Evolutionary conservation across 1,140 invertebrate species (phyloP), one percentile per base, ranked within the genome.

Genomic region (Bicyclus anynana): DNA sequence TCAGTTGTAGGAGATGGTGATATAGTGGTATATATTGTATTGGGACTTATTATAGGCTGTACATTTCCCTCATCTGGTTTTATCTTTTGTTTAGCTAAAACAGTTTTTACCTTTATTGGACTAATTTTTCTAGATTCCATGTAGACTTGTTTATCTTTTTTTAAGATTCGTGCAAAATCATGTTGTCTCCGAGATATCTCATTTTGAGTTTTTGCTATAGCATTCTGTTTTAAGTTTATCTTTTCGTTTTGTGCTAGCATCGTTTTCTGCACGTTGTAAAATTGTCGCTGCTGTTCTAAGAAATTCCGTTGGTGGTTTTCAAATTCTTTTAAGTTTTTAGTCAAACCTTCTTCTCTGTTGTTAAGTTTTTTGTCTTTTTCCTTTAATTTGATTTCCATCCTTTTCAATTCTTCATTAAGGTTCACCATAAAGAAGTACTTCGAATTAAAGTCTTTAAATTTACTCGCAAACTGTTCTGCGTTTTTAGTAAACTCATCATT

Each of bases 271-370:
- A 85, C 67, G 5, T 71, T 75, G 35, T 80, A 84, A 66, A 87
- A 87, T 40, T 85, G 79, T 40, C 61, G 55, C 62, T 87, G 84
- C 56, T 87, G 84, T 5, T 57, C 46, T 23, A 85, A 70, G 44
- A 87, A 87, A 7, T 84, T 81, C 47, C 74, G 80, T 60, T 85
- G 82, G 57, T 87, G 80, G 49, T 71, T 73, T 70, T 82, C 74
- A 38, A 87, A 87, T 20, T 85, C 76, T 5, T 69, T 55, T 13
- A 85, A 54, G 38, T 77, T 84, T 17, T 76, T 79, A 0, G 72
- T 59, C 38, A 87, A 59, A 51, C 75, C 74, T 37, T 37, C 69
- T 57, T 83, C 74, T 54, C 68, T 85, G 0, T 35, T 67, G 20
- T 69, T 64, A 21, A 71, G 75, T 29, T 62, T 66, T 17, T 74